Evolutionary conservation across 2,888 invertebrate species (phyloP), one percentile per base, ranked within the genome.

Genomic region (Phytoseiulus persimilis): DNA sequence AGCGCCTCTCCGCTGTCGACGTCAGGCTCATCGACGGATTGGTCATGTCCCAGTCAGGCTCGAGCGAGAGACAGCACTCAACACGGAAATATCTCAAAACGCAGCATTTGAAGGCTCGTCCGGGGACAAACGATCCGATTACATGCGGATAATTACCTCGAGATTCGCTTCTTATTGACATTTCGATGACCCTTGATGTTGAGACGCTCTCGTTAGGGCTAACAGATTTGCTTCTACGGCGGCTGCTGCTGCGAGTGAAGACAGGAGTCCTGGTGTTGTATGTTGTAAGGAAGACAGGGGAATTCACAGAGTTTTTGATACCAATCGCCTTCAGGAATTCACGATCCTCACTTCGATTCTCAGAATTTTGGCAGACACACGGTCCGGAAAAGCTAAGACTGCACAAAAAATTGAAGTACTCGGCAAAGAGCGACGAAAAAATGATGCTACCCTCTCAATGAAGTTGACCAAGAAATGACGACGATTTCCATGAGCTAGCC

Each of bases 381-480:
- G 65, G 65, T 65, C 65, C 65, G 65, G 18, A 65, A 65, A 65
- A 65, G 65, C 65, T 65, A 65, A 65, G 65, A 65, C 65, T 65
- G 65, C 65, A 65, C 65, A 65, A 65, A 65, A 65, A 65, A 65
- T 65, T 65, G 65, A 65, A 65, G 65, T 65, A 65, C 65, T 65
- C 65, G 65, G 65, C 65, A 28, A 65, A 65, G 65, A 65, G 65
- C 65, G 65, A 65, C 65, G 65, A 65, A 65, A 65, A 65, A 65
- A 65, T 65, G 65, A 65, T 65, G 65, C 65, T 65, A 65, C 65
- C 65, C 65, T 65, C 65, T 65, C 65, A 65, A 65, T 87, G n/a
- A 87, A 87, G 87, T 87, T 87, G 87, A 39, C 87, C 45, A 87
- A 87, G 87, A 87, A 87, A 87, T 87, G 87, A 87, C 45, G 87